Base-by-base conservation (phyloP, 2,888 invertebrate genomes). In the Eristalis arbustorum region DNA sequence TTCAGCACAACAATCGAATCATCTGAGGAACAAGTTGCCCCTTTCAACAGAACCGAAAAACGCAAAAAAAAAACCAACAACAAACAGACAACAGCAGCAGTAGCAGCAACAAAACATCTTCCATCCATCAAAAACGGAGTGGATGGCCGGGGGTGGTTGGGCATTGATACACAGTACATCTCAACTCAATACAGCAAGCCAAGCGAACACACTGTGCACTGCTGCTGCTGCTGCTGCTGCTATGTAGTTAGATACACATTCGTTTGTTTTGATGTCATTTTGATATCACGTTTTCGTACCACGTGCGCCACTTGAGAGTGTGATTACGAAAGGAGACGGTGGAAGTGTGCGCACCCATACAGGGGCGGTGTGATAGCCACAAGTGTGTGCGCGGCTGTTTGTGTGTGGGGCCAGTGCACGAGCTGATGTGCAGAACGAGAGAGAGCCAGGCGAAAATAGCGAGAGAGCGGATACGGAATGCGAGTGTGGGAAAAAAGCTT, bases 201-300 rank as follows among this genome's bases (percentile, higher is more conserved):
- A 59, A 59, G 25, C 59, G 59, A 59, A 25, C 59, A 25, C 59
- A 78, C 34, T 68, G 42, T 28, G 77, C 75, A 3, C 59, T 25
- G 61, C 49, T 49, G 56, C n/a, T 22, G 59, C 75, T 49, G 66
- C n/a, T 73, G 71, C 31, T 49, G 56, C n/a, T 22, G 61, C 76
- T 56, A 71, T 73, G 71, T 74, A 79, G 67, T 61, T 84, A 84
- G 61, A 82, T 87, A 83, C 79, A 87, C 83, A 82, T 79, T 87
- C 75, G 78, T 87, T 87, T 83, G 84, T 88, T 88, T 88, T 88
- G 84, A 88, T 88, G 88, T 88, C 83, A 88, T 90, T 91, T 90
- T 89, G 88, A 89, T 91, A 92, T 91, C 91, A 91, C 91, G 92
- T 91, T 91, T 91, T 89, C 88, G 89, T 89, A 90, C 91, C 91